A percentile compares a stretch with the other conserved stretches of the same genome.
Conservation (phyloP, 2,113 vertebrate genomes). For the Cyanoderma ruficeps region DNA sequence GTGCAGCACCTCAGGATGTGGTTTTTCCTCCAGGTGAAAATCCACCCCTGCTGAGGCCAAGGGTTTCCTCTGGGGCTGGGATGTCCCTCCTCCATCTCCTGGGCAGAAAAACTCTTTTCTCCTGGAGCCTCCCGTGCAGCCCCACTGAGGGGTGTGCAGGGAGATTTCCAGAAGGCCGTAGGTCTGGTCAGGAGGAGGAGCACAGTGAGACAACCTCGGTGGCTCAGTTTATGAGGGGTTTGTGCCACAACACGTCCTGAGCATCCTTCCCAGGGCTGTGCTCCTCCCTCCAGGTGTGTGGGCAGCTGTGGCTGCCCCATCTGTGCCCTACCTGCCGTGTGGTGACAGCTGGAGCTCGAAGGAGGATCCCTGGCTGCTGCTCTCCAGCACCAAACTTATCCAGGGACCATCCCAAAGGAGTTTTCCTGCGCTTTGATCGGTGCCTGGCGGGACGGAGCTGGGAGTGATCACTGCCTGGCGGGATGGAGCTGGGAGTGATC, state of each 20-base stretch:
- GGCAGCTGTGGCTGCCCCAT: rapidly evolving
- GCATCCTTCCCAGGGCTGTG: neutral
- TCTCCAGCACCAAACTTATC: neutral
- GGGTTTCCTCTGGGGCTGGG: too few species aligned
- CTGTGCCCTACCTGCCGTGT: rapidly evolving
- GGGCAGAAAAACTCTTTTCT: too few species aligned
- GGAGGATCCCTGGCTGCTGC: rapidly evolving
- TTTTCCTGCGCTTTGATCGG: rapidly evolving
- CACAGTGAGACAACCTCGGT: too few species aligned
- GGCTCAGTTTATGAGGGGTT: too few species aligned
- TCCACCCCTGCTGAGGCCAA: too few species aligned
- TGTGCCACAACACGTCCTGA: neutral
- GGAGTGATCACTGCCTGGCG: too few species aligned
- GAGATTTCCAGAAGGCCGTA: too few species aligned
- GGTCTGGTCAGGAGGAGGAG: too few species aligned
- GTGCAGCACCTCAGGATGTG: neutral
- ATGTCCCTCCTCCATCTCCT: too few species aligned
- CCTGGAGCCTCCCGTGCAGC: too few species aligned
- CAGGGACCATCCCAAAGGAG: neutral
- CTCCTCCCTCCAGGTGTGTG: rapidly evolving
- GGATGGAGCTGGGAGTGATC: too few species aligned
- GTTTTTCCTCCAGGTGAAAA: neutral
- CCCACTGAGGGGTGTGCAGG: too few species aligned
- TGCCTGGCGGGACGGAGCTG: rapidly evolving
- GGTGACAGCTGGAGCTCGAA: rapidly evolving